phyloP scores from a whole-genome alignment of 1,140 invertebrate species.

The Drosophila quadrilineata region DNA sequence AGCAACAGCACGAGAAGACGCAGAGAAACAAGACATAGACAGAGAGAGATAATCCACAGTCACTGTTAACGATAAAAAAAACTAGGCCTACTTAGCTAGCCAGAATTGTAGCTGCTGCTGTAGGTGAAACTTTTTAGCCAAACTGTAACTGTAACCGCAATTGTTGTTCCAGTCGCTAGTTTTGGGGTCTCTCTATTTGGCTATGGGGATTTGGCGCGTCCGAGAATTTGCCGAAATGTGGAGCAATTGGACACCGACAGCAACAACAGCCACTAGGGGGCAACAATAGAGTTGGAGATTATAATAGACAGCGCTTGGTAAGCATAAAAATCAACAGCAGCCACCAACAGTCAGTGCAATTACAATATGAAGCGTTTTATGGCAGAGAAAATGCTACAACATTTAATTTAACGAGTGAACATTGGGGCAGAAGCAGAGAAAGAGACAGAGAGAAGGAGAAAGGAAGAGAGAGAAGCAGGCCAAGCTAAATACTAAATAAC shows the following conservation, averaged over 20 bases:
- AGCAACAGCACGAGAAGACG: slow-evolving; percentile 1
- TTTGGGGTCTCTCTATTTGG: slow-evolving; percentile 65
- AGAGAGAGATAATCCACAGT: neutral
- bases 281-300: neutral
- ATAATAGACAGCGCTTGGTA: slow-evolving; percentile 28
- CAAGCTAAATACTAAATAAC: neutral
- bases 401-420: slow-evolving; percentile 62
- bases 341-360: slow-evolving; percentile 21
- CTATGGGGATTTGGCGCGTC: slow-evolving; percentile 63
- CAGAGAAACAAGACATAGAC: slow-evolving; percentile 3
- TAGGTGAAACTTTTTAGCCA: slow-evolving; percentile 43
- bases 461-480: slow-evolving; percentile 4
- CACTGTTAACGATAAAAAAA: neutral
- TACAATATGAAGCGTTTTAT: slow-evolving; percentile 47
- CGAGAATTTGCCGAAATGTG: slow-evolving; percentile 49
- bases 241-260: slow-evolving; percentile 37
- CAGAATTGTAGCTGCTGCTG: slow-evolving; percentile 26
- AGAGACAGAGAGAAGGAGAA: slow-evolving; percentile 12
- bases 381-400: slow-evolving; percentile 41
- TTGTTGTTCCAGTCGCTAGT: slow-evolving; percentile 48
- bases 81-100: slow-evolving; percentile 17
- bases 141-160: slow-evolving; percentile 55
- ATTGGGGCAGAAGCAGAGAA: slow-evolving; percentile 39
- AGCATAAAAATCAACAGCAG: slow-evolving; percentile 28
- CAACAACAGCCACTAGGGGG: slow-evolving; percentile 8